phyloP scores from a whole-genome alignment of 2,113 vertebrate genomes.

The Martes martes region DNA sequence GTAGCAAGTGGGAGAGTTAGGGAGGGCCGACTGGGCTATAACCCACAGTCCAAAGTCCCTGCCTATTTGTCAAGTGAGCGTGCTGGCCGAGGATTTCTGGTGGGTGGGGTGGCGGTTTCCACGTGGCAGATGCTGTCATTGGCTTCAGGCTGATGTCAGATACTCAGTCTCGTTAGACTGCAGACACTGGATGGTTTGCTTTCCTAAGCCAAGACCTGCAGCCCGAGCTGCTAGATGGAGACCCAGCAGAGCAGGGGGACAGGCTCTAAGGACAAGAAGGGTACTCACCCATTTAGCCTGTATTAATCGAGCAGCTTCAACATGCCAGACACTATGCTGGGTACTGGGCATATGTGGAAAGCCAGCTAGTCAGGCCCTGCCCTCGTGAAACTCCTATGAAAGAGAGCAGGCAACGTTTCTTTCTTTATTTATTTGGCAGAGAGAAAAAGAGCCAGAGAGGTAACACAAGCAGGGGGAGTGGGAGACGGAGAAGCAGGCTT shows the following conservation, averaged over 20 bases:
- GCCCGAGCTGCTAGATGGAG: not conserved
- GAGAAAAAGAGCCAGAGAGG: too few species aligned
- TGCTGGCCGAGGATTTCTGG: not conserved
- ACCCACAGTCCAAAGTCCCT: not conserved
- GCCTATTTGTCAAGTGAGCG: not conserved
- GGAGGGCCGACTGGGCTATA: not conserved
- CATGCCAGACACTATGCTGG: not conserved
- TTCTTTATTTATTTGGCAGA: too few species aligned
- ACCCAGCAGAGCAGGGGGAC: too few species aligned
- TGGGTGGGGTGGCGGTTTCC: not conserved
- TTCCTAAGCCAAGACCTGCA: not conserved
- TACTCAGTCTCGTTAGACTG: not conserved
- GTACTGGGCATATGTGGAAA: not conserved
- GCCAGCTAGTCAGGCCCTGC: not conserved
- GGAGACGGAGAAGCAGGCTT: too few species aligned
- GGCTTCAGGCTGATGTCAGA: not conserved
- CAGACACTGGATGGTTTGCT: not conserved
- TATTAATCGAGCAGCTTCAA: too few species aligned
- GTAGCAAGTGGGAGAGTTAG: not conserved
- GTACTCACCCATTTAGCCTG: too few species aligned
- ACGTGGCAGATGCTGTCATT: not conserved
- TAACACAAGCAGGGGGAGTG: too few species aligned
- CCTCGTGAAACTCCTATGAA: too few species aligned
- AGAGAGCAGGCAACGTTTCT: not conserved
- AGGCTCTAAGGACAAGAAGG: not conserved